These are phyloP conservation scores for Suricata suricatta DNA, from an alignment of 2,113 vertebrate species.

Conservation along the genomic window DNA sequence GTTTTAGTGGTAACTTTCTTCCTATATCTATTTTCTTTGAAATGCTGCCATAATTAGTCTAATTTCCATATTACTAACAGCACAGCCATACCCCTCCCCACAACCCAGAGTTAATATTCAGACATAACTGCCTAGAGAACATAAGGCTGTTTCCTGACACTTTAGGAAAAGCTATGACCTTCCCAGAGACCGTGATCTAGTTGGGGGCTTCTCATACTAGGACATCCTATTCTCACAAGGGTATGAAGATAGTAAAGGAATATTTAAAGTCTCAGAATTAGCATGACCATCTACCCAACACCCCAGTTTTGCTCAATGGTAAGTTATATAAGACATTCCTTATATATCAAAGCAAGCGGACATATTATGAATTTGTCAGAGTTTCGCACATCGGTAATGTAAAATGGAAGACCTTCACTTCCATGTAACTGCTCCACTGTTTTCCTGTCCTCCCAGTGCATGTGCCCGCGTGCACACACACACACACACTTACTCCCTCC, in stretches of 20 bases:
- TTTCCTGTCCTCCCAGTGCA: background rate
- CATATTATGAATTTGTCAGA: background rate
- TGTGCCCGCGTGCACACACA: background rate
- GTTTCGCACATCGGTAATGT: background rate
- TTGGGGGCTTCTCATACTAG: background rate
- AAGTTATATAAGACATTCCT: background rate
- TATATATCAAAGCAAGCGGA: background rate
- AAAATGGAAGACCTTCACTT: background rate
- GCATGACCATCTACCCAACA: background rate
- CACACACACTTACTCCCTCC: background rate
- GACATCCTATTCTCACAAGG: background rate
- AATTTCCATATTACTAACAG: background rate
- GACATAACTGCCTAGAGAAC: background rate
- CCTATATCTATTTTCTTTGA: background rate
- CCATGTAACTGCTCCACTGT: background rate
- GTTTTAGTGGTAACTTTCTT: background rate
- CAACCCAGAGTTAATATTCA: background rate
- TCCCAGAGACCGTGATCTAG: background rate
- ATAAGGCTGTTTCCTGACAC: background rate
- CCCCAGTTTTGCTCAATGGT: background rate
- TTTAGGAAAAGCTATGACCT: background rate
- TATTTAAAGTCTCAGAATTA: conserved; percentile 13
- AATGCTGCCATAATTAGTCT: background rate
- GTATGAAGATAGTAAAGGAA: background rate
- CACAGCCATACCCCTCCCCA: background rate